Evolutionary conservation across 1,140 invertebrate species (phyloP), one percentile per base, ranked within the genome.

Genomic region (Heliconius himera): DNA sequence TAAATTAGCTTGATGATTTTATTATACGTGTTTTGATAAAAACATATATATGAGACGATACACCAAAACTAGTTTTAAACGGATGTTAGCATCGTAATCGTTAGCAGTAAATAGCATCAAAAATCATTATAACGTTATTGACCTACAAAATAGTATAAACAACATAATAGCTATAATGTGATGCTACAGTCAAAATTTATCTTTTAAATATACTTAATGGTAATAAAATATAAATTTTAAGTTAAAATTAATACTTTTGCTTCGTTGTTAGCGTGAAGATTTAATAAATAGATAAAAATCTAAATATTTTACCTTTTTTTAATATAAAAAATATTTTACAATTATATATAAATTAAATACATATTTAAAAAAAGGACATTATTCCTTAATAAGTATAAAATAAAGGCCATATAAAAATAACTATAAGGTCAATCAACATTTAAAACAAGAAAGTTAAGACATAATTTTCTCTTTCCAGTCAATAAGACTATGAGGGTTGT

Each of bases 401-500:
- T 54, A 20, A 54, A 54, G 20, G 51, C 20, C 51, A n/a, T 54
- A 54, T 54, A n/a, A 54, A 54, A 54, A 54, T n/a, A 54, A n/a
- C 8, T 54, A n/a, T 54, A 54, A 46, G 41, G 41, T 46, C 41
- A 46, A 46, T 46, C 13, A 46, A 46, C 41, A 46, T 46, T 22
- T 56, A n/a, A 56, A 56, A 56, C 8, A 66, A 13, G 26, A 66
- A 66, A 66, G 26, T 66, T 66, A 66, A 66, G 22, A 66, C 11
- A 38, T 36, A 8, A 16, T 77, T 90, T 82, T 90, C 79, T 90
- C 81, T 93, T 93, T 94, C 80, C 92, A 93, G 92, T 90, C 88
- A 91, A 90, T 93, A 89, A 90, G 91, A 93, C 89, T 93, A 93
- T 93, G 91, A 86, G 87, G 92, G 91, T 93, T 90, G 84, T 90